These are phyloP conservation scores for Conops quadrifasciatus DNA, from an alignment of 2,888 invertebrate genomes.

Conservation along the genomic window DNA sequence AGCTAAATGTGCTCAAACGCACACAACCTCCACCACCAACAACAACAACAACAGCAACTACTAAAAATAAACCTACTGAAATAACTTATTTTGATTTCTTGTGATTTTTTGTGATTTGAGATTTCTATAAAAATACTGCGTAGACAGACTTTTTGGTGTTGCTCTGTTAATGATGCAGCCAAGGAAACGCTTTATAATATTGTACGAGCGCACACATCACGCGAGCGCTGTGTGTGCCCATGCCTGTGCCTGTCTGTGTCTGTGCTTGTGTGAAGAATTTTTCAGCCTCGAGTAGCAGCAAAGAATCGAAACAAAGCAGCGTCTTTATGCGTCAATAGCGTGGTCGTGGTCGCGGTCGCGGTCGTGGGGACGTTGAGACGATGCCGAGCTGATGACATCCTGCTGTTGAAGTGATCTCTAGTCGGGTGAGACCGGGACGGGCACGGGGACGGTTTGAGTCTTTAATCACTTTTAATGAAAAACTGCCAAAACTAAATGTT, in stretches of 20 bases:
- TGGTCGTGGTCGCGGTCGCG: neutral
- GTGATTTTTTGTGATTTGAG: constrained; percentile 12
- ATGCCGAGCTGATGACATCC: constrained; percentile 17
- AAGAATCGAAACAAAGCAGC: constrained; percentile 39
- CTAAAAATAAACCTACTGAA: constrained; percentile 51
- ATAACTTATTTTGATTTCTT: constrained; percentile 21
- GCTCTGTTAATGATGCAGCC: constrained; percentile 63
- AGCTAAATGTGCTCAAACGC: neutral
- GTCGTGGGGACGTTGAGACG: neutral
- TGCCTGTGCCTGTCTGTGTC: neutral
- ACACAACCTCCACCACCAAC: neutral
- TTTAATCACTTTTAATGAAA: constrained; percentile 63
- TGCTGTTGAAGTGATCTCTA: constrained; percentile 14
- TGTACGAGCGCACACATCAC: constrained; percentile 37
- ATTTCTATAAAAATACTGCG: constrained; percentile 34
- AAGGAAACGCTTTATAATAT: constrained; percentile 64
- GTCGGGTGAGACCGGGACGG: constrained; percentile 14
- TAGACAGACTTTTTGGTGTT: constrained; percentile 56
- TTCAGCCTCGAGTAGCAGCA: constrained; percentile 45
- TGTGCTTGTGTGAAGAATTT: constrained; percentile 47
- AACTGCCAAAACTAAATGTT: constrained; percentile 44
- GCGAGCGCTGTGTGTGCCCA: constrained; percentile 22
- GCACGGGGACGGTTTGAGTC: no score
- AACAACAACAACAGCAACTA: constrained; percentile 48
- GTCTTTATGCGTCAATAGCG: constrained; percentile 32